Evolutionary conservation across 2,797 vertebrate species (phyloP).

Genomic region (Holocentrus rufus): DNA sequence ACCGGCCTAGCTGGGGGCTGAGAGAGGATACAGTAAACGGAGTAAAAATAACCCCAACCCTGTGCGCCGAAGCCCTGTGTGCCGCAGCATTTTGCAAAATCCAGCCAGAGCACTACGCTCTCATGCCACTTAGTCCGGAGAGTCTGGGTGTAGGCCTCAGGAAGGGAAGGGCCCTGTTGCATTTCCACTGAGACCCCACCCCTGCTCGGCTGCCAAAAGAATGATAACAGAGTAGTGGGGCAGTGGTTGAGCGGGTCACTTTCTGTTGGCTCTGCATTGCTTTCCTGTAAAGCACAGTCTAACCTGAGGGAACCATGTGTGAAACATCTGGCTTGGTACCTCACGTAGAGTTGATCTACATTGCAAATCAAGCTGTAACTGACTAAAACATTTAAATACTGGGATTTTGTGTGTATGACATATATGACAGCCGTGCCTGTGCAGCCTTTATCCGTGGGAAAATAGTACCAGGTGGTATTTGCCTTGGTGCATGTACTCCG

Average conservation of each 20-base stretch:
- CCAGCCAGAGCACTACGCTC: constrained; percentile 46
- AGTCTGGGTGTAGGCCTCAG: constrained; percentile 51
- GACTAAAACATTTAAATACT: not conserved
- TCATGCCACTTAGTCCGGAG: constrained; percentile 51
- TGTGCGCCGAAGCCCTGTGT: constrained; percentile 54
- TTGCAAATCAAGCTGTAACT: not conserved
- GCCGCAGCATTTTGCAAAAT: constrained; percentile 56
- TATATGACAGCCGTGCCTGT: not conserved
- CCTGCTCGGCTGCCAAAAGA: constrained; percentile 44
- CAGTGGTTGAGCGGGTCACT: not conserved
- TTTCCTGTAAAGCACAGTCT: constrained; percentile 13
- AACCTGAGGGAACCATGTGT: not conserved
- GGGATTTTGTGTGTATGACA: not conserved
- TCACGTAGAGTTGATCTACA: not conserved
- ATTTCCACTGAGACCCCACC: constrained; percentile 66
- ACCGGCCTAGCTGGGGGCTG: constrained; percentile 58
- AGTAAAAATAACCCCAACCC: constrained; percentile 82
- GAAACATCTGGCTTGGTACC: not conserved
- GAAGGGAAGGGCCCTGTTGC: constrained; percentile 54
- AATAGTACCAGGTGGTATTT: constrained; percentile 67
- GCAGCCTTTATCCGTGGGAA: not conserved
- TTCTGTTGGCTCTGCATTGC: constrained; percentile 16
- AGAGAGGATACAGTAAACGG: constrained; percentile 80
- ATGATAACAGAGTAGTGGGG: constrained; percentile 60
- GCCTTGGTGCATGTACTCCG: constrained; percentile 60